These are phyloP conservation scores for Xyrichtys novacula DNA, from an alignment of 2,797 vertebrate genomes.

Conservation along the genomic window DNA sequence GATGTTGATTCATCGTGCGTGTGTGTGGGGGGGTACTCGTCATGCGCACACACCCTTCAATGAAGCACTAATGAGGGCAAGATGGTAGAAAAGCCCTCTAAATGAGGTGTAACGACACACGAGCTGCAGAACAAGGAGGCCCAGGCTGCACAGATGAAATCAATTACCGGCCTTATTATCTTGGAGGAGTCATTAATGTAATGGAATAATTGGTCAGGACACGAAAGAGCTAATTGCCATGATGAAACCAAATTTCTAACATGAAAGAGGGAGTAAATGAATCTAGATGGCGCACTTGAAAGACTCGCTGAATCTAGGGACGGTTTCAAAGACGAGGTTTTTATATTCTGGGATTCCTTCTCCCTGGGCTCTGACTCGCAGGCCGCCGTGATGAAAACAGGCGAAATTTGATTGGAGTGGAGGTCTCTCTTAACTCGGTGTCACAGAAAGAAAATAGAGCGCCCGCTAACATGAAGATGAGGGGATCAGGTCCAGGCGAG, in stretches of 20 bases:
- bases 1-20: constrained; percentile 52
- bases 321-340: constrained; percentile 71
- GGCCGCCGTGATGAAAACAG: constrained; percentile 50
- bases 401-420: constrained; percentile 34
- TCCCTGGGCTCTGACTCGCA: constrained; percentile 63
- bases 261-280: constrained; percentile 82
- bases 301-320: constrained; percentile 70
- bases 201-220: constrained; percentile 78
- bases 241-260: constrained; percentile 80
- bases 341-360: constrained; percentile 66
- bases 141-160: constrained; percentile 66
- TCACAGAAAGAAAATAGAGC: constrained; percentile 63
- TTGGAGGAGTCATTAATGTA: constrained; percentile 73
- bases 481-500: constrained; percentile 15
- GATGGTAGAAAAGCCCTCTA: constrained; percentile 64
- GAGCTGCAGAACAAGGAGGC: constrained; percentile 54
- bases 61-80: constrained; percentile 78
- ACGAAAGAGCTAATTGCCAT: constrained; percentile 78
- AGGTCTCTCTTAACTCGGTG: constrained; percentile 55
- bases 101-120: constrained; percentile 74
- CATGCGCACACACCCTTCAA: constrained; percentile 26
- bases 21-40: constrained; percentile 26
- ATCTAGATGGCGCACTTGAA: constrained; percentile 76
- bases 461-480: constrained; percentile 39
- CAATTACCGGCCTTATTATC: constrained; percentile 76